Evolutionary conservation across 2,113 vertebrate species (phyloP).

Genomic region (Xiphorhynchus elegans): DNA sequence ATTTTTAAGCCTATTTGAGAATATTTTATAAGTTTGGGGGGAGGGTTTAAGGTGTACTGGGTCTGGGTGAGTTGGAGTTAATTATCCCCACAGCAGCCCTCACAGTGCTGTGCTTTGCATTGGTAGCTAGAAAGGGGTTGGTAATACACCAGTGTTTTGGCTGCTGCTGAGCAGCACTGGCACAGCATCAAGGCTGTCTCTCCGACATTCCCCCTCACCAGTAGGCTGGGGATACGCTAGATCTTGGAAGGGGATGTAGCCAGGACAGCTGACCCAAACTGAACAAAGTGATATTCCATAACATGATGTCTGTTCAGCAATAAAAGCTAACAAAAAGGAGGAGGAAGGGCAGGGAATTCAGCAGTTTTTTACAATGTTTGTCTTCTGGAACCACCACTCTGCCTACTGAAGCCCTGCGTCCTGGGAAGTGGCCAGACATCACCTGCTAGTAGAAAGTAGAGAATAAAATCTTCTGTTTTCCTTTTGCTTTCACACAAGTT

Average conservation of each 20-base stretch:
- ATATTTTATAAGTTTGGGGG: neutral
- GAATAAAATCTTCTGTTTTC: neutral
- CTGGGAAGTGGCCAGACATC: neutral
- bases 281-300: neutral
- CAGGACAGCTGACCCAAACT: neutral
- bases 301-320: neutral
- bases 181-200: neutral
- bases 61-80: neutral
- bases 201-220: neutral
- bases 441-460: neutral
- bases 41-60: neutral
- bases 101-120: neutral
- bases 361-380: rapidly evolving
- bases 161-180: neutral
- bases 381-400: neutral
- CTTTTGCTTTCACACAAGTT: neutral
- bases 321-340: neutral
- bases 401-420: neutral
- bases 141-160: neutral
- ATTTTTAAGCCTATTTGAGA: neutral
- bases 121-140: neutral
- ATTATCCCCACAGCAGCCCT: neutral
- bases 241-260: neutral
- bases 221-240: neutral
- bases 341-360: neutral